Evolutionary conservation across 1,140 invertebrate species (phyloP).

Genomic region (Drosophila repleta): DNA sequence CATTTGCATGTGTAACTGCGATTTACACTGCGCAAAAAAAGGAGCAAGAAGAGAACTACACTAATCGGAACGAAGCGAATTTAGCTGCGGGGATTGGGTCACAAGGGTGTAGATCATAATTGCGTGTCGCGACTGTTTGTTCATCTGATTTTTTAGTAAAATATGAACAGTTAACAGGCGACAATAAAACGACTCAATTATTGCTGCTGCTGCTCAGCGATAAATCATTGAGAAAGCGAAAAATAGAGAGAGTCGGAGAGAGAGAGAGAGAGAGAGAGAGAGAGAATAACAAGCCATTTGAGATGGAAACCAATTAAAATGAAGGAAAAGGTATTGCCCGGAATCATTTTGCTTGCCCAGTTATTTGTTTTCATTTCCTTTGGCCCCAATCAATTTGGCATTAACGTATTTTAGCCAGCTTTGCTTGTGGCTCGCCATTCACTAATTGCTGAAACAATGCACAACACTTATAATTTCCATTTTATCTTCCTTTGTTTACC

Average conservation of each 20-base stretch:
- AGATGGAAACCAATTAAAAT: constrained; percentile 19
- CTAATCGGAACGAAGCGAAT: constrained; percentile 49
- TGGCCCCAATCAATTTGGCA: constrained; percentile 44
- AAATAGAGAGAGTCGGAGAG: not conserved
- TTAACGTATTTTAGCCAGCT: constrained; percentile 29
- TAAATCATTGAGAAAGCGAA: constrained; percentile 4
- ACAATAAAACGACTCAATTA: constrained; percentile 27
- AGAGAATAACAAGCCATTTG: not conserved
- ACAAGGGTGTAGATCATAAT: constrained; percentile 43
- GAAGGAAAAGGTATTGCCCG: constrained; percentile 2
- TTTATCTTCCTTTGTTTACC: constrained; percentile 1
- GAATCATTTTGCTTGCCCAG: constrained; percentile 1
- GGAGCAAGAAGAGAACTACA: constrained; percentile 21
- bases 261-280: not conserved
- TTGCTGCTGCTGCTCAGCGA: not conserved
- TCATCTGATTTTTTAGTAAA: constrained; percentile 32
- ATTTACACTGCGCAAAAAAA: constrained; percentile 76
- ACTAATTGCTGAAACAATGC: constrained; percentile 57
- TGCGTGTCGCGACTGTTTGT: constrained; percentile 35
- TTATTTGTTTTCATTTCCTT: not conserved
- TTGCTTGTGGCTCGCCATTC: constrained; percentile 5
- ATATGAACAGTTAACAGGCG: constrained; percentile 33
- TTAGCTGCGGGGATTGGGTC: constrained; percentile 22
- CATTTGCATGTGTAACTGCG: constrained; percentile 79
- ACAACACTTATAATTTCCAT: constrained; percentile 48